phyloP scores from a whole-genome alignment of 2,113 vertebrate genomes.

The Nerophis lumbriciformis region DNA sequence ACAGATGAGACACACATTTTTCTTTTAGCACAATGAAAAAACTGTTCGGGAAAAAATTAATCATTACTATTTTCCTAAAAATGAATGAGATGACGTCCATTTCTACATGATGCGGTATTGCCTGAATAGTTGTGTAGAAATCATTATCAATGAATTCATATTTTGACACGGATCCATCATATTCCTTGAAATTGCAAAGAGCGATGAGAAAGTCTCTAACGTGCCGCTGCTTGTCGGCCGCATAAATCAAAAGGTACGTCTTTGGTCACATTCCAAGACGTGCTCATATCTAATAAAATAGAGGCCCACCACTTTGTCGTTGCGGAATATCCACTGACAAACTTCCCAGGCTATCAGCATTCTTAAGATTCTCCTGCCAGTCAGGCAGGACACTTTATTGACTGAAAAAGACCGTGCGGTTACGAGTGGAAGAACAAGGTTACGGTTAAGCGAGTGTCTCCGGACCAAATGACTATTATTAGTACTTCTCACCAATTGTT shows the following conservation, averaged over 20 bases:
- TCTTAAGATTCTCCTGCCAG: constrained; percentile 73
- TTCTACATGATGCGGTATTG: not conserved
- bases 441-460: not conserved
- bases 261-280: constrained; percentile 61
- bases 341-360: constrained; percentile 61
- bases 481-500: not conserved
- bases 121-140: not conserved
- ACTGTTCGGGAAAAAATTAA: no score
- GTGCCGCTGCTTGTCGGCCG: constrained; percentile 24
- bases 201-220: not conserved
- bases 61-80: no score
- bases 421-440: constrained; percentile 13
- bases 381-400: constrained; percentile 57
- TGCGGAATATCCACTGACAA: constrained; percentile 55
- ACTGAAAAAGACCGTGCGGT: constrained; percentile 35
- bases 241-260: constrained; percentile 37
- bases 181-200: not conserved
- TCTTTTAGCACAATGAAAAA: no score
- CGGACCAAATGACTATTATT: not conserved
- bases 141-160: not conserved
- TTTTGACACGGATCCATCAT: constrained; percentile 1
- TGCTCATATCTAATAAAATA: constrained; percentile 70
- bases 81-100: no score
- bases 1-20: no score
- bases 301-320: constrained; percentile 52